Evolutionary conservation across 2,113 vertebrate species (phyloP).

Genomic region (Rissa tridactyla): DNA sequence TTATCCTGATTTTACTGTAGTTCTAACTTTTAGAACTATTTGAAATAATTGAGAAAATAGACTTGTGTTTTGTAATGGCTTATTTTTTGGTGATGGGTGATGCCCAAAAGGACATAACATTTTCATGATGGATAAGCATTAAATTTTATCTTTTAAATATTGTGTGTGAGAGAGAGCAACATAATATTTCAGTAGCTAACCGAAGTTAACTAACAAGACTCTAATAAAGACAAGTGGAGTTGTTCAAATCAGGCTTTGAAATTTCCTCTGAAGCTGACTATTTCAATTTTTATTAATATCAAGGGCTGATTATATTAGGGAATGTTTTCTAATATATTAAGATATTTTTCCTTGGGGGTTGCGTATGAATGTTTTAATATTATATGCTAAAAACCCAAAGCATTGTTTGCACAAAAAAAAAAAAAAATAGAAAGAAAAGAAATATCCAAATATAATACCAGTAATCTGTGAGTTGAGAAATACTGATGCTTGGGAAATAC

Average conservation of each 20-base stretch:
- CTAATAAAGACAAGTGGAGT: background rate
- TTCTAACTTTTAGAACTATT: background rate
- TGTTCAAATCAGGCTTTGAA: background rate
- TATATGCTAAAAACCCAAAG: background rate
- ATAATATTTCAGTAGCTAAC: background rate
- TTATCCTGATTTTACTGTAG: background rate
- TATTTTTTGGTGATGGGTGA: background rate
- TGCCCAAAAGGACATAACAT: background rate
- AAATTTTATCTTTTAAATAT: background rate
- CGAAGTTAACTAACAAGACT: background rate
- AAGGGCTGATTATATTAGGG: background rate
- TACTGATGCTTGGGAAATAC: background rate
- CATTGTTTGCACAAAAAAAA: background rate
- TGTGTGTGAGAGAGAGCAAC: fast-evolving
- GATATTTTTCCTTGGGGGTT: background rate
- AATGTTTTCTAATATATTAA: background rate
- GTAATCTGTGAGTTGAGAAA: background rate
- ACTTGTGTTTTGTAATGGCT: background rate
- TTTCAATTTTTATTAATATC: background rate
- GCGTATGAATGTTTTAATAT: background rate
- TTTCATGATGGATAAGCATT: background rate
- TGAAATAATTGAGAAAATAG: background rate
- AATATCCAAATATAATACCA: background rate
- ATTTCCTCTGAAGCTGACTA: background rate
- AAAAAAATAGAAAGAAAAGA: background rate